Evolutionary conservation across 1,140 invertebrate genomes (phyloP), one percentile per base, ranked within the genome.

Genomic region (Luehdorfia chinensis): DNA sequence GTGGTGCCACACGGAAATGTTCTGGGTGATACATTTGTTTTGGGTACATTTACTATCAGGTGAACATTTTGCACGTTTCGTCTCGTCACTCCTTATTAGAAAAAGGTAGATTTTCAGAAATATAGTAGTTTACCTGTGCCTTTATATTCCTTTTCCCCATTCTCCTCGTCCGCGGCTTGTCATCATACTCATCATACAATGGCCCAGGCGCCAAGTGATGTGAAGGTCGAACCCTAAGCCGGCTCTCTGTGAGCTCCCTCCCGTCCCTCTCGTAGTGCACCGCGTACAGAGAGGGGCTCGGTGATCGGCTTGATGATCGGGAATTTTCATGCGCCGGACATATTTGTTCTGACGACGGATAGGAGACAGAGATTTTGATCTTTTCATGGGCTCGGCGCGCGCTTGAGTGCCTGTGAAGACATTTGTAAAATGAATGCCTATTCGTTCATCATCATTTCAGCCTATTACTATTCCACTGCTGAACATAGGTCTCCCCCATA

Each of bases 101-200:
- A n/a, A n/a, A n/a, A n/a, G n/a, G n/a, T n/a, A n/a, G n/a, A n/a
- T n/a, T n/a, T n/a, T n/a, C n/a, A n/a, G n/a, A n/a, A n/a, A n/a
- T n/a, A n/a, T n/a, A n/a, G n/a, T n/a, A n/a, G 43, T 14, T 51
- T 55, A 85, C 81, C 81, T 90, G 94, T 28, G 93, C 93, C 88
- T 95, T 96, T 67, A 94, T 96, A 86, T 97, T 94, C 50, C 94
- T 88, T 63, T 94, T 94, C 6, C 93, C 94, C 91, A 95, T 94
- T 64, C 91, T 73, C 21, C 87, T 90, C 16, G 92, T 87, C 59
- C 91, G 90, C 0, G 91, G 91, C 57, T 93, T 93, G 56, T 89
- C 89, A 39, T 89, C 88, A 14, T 71, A 62, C 34, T 90, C 90
- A 47, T 91, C 89, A 52, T 85, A 89, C 9, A 84, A 37, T 1